Conservation (phyloP, 1,140 invertebrate genomes). For the Colletes gigas region DNA sequence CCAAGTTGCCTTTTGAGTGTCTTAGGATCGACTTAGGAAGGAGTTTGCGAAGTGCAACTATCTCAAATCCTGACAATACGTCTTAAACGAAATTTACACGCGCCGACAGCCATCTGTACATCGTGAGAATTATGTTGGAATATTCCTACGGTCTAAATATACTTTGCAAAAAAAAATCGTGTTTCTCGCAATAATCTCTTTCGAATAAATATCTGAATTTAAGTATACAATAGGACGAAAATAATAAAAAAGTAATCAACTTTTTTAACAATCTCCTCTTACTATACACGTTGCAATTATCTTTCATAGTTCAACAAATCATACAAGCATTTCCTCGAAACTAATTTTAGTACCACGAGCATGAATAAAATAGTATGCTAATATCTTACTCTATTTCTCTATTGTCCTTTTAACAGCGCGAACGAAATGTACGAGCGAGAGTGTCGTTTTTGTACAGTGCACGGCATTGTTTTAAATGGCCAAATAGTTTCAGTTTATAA, state of each 20-base stretch:
- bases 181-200: no score
- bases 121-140: background rate
- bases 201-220: no score
- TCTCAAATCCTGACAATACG: background rate
- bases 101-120: background rate
- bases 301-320: no score
- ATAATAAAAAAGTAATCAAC: no score
- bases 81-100: background rate
- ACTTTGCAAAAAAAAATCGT: no score
- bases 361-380: no score
- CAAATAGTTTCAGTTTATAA: conserved; percentile 35
- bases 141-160: no score
- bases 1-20: background rate
- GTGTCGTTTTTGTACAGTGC: background rate
- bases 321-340: no score
- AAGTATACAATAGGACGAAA: no score
- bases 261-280: no score
- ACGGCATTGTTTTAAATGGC: conserved; percentile 9
- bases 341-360: no score
- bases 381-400: background rate
- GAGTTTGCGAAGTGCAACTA: background rate
- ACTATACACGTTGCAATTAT: no score
- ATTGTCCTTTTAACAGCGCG: background rate
- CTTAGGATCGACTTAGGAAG: background rate
- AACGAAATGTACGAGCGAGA: background rate